Evolutionary conservation across 2,797 vertebrate species (phyloP).

Genomic region (Urocyon cinereoargenteus): DNA sequence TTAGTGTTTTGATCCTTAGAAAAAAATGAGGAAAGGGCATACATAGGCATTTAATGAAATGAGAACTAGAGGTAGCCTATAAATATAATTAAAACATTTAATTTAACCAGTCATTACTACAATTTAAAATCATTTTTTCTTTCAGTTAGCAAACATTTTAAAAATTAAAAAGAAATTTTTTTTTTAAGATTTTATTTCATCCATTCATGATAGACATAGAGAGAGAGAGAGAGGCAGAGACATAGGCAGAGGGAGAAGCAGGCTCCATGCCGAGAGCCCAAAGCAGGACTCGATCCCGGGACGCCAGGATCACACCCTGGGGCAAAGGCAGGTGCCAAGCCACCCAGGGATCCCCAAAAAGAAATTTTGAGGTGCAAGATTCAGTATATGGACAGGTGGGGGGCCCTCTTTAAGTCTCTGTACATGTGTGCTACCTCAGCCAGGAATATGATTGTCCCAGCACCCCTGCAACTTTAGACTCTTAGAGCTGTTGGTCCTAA

Average conservation of each 20-base stretch:
- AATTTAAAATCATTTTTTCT: slow-evolving; percentile 25
- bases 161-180: slow-evolving; percentile 30
- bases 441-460: neutral
- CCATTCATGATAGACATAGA: too few relatives aligned
- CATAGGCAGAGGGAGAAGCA: too few relatives aligned
- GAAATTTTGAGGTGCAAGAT: neutral
- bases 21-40: neutral
- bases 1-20: neutral
- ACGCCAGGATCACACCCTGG: too few relatives aligned
- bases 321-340: too few relatives aligned
- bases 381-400: neutral
- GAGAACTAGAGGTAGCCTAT: neutral
- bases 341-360: neutral
- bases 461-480: neutral
- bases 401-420: neutral
- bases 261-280: too few relatives aligned
- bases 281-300: too few relatives aligned
- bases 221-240: too few relatives aligned
- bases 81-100: neutral
- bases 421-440: neutral
- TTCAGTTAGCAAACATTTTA: slow-evolving; percentile 8
- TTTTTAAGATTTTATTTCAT: too few relatives aligned
- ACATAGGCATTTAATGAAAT: neutral
- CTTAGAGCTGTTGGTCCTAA: neutral
- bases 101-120: neutral